A percentile compares a stretch with the other conserved stretches of the same genome.
Conservation (phyloP, 2,888 invertebrate genomes). For the Ormyrus rosae region DNA sequence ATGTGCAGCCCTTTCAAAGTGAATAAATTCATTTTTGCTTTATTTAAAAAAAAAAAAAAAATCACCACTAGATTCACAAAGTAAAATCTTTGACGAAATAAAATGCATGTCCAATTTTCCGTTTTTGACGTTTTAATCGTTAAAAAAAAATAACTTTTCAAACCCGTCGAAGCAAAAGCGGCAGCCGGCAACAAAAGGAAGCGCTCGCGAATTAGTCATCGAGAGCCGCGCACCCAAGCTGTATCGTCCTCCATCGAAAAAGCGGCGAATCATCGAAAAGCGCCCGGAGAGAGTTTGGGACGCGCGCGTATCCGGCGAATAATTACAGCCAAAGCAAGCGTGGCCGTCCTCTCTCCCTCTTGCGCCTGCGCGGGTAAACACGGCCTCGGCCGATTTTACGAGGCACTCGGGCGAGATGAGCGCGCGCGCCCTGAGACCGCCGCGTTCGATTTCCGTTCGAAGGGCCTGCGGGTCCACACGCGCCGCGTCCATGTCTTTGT, state of each 20-base stretch:
- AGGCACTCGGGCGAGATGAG: conserved; percentile 14
- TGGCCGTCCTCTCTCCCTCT: not conserved
- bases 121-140: no score
- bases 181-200: no score
- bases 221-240: not conserved
- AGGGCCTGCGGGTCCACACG: not conserved
- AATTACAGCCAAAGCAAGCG: conserved; percentile 44
- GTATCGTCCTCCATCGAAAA: conserved; percentile 15
- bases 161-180: no score
- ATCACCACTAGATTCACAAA: no score
- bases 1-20: no score
- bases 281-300: not conserved
- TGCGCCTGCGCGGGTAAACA: not conserved
- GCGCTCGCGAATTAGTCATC: no score
- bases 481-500: no score
- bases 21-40: no score
- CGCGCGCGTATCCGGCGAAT: not conserved
- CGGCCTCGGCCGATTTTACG: conserved; percentile 27
- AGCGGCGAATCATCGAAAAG: conserved; percentile 31
- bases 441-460: conserved; percentile 18
- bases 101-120: no score
- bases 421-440: not conserved
- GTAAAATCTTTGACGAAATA: no score
- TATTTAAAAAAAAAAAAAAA: no score
- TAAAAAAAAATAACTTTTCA: no score